Evolutionary conservation across 2,797 vertebrate species (phyloP), one percentile per base, ranked within the genome.

Genomic region (Tenualosa ilisha): DNA sequence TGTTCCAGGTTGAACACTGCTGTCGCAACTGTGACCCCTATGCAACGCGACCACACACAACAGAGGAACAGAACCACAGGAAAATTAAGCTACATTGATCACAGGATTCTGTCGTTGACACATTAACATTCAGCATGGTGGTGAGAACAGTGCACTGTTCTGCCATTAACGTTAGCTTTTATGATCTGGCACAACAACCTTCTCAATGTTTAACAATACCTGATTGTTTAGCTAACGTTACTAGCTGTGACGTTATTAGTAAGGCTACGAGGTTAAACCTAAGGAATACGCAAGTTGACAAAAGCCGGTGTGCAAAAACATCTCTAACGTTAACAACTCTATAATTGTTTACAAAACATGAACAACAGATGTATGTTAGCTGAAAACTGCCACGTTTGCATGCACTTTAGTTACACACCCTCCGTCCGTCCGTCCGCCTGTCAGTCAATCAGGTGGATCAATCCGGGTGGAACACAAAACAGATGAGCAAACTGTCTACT

Each of bases 401-500:
- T 43, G 40, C 13, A 75, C 68, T 75, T 37, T 59, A 20, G 56
- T 59, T 59, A 37, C 68, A 75, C 68, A 75, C 31, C 68, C 68
- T 75, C 46, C 3, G 12, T 65, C 63, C 11, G 37, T 31, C 63
- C 7, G 65, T 72, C 24, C 24, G 63, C 88, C 49, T 50, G 20
- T 24, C 46, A n/a, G 26, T 26, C 17, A 24, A 37, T 46, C 24
- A 59, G 82, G 63, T 68, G 63, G 26, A 68, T 37, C 63, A n/a
- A 8, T 56, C 46, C 24, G 50, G 82, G 63, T 68, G 63, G 63
- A 68, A 13, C 63, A 68, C 26, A 26, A 40, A 37, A 40, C 68
- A 75, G 56, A 59, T 59, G 56, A 37, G 84, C 56, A 56, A 81
- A 56, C 17, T 46, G 20, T 59, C 43, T 24, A 85, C 12, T 20